phyloP scores from a whole-genome alignment of 1,140 invertebrate species.

The Drosophila parvula region DNA sequence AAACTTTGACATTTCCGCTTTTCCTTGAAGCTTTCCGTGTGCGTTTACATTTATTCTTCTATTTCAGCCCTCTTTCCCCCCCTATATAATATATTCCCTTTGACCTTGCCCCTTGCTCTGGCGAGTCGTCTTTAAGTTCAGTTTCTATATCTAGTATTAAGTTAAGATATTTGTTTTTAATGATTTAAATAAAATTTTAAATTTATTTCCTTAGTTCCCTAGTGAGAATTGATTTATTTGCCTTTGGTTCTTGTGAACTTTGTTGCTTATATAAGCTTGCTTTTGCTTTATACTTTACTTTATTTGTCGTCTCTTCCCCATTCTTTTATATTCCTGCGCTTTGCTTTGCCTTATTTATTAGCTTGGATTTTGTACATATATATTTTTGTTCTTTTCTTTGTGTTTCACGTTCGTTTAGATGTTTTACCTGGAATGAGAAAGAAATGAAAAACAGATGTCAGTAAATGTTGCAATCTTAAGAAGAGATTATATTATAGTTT shows the following conservation, averaged over 20 bases:
- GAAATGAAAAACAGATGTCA: conserved; percentile 30
- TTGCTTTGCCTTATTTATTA: not conserved
- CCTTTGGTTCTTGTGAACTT: not conserved
- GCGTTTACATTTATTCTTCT: not conserved
- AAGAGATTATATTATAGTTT: not conserved
- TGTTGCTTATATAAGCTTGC: not conserved
- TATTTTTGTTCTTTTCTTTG: not conserved
- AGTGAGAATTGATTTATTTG: not conserved
- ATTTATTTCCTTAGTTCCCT: not conserved
- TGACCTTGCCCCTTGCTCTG: conserved; percentile 14
- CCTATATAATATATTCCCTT: conserved; percentile 1
- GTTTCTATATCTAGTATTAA: not conserved
- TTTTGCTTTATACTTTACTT: not conserved
- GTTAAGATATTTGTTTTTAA: not conserved
- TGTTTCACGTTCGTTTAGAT: conserved; percentile 13
- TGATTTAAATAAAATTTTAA: not conserved
- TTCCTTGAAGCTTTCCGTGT: conserved; percentile 17
- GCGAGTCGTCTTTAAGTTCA: not conserved
- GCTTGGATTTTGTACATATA: not conserved
- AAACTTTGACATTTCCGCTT: conserved; percentile 22
- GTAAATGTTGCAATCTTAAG: not conserved
- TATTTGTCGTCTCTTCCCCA: conserved; percentile 2
- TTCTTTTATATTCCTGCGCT: conserved; percentile 6
- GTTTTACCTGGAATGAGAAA: conserved; percentile 65
- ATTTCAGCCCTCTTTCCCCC: no score